phyloP scores from a whole-genome alignment of 2,888 invertebrate species.

The Anagyrus pseudococci region DNA sequence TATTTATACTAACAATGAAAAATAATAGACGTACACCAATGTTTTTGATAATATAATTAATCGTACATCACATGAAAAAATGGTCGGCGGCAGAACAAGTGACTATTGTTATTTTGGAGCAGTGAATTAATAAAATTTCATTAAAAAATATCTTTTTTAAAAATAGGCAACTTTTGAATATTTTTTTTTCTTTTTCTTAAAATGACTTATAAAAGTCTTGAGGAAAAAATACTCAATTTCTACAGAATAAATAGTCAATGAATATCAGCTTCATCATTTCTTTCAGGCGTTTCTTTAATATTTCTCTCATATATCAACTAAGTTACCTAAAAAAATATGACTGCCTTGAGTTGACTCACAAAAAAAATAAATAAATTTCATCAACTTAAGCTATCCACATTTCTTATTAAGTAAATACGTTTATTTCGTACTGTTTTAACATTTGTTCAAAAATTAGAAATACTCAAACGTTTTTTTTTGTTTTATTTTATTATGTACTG shows the following conservation, averaged over 20 bases:
- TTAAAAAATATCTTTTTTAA: conserved; percentile 28
- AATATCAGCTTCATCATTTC: conserved; percentile 35
- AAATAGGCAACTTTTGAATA: conserved; percentile 30
- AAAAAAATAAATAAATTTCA: conserved; percentile 33
- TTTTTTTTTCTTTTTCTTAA: conserved; percentile 13
- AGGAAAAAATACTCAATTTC: conserved; percentile 34
- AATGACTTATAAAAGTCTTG: conserved; percentile 30
- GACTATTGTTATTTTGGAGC: conserved; percentile 31
- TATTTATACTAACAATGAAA: conserved; percentile 40
- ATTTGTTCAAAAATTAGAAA: conserved; percentile 31
- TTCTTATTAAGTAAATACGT: conserved; percentile 23
- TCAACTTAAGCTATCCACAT: conserved; percentile 33
- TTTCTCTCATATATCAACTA: conserved; percentile 36
- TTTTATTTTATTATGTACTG: conserved; percentile 23
- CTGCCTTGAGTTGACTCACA: conserved; percentile 36
- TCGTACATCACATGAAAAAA: conserved; percentile 38
- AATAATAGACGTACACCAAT: conserved; percentile 37
- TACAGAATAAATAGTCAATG: conserved; percentile 38
- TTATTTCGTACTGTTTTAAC: conserved; percentile 24
- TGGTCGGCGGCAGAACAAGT: conserved; percentile 33
- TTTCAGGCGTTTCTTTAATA: conserved; percentile 36
- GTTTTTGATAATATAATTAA: conserved; percentile 33
- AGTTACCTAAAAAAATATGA: conserved; percentile 38
- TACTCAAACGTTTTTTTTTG: conserved; percentile 26
- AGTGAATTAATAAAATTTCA: conserved; percentile 31